Base-by-base conservation (phyloP, 2,888 invertebrate genomes). In the Tenthredo distinguenda region DNA sequence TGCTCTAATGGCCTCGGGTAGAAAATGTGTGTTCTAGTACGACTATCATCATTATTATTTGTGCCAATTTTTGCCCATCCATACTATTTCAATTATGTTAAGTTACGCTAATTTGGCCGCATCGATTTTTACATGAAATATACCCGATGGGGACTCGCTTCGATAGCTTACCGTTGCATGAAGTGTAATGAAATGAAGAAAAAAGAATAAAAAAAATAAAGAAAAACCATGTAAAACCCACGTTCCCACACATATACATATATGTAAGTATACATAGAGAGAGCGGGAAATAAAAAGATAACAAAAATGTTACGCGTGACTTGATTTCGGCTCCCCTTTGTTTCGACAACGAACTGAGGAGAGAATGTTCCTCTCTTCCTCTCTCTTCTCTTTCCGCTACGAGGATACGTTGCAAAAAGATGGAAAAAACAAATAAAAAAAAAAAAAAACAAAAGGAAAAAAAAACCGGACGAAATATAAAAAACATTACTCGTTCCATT, bases 251-350 rank as follows among this genome's bases (percentile, higher is more conserved):
- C 18, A 72, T 7, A 21, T 15, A 31, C 5, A 26, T 2, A 40
- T 0, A 37, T 71, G 18, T 7, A n/a, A n/a, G 26, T 31, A 71
- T n/a, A 26, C 26, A 65, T 37, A 74, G 26, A 26, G 50, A 79
- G 77, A 34, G n/a, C n/a, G 43, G 47, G 26, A 31, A 43, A 47
- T 10, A 47, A 31, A 43, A 26, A 50, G 31, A 26, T 31, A 50
- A 55, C 34, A 55, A 81, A 81, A 81, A 81, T 40, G 50, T 62
- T 50, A 58, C 58, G 40, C 79, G 79, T 81, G 40, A 81, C 62
- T 81, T 58, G 58, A 81, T 81, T 62, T 81, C 62, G 37, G 62
- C 34, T 81, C 40, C 62, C 26, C 40, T 81, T 62, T 50, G 74
- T 74, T 74, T 21, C 74, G 26, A 74, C 21, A 43, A 74, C 40